phyloP scores from a whole-genome alignment of 2,113 vertebrate genomes.

The Ophiodon elongatus region DNA sequence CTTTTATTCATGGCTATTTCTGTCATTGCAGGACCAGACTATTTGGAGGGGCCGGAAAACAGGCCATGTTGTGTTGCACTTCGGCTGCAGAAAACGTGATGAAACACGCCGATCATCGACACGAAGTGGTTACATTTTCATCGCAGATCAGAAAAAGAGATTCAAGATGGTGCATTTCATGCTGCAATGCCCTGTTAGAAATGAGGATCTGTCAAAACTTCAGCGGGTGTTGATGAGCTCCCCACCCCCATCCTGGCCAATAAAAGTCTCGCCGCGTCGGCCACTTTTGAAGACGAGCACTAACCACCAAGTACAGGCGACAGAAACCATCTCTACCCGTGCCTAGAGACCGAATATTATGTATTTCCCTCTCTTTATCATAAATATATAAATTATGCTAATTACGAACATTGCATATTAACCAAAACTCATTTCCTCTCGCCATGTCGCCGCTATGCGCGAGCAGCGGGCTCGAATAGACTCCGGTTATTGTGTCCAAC shows the following conservation, averaged over 20 bases:
- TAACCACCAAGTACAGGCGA: conserved; percentile 44
- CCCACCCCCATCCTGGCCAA: conserved; percentile 78
- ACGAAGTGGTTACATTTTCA: conserved; percentile 24
- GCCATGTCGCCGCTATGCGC: conserved; percentile 78
- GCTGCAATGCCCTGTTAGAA: conserved; percentile 64
- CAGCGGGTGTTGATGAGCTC: conserved; percentile 74
- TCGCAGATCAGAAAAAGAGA: conserved; percentile 5
- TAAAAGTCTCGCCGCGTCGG: conserved; percentile 76
- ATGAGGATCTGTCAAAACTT: conserved; percentile 83
- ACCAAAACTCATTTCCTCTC: conserved; percentile 88
- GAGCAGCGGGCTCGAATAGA: conserved; percentile 36
- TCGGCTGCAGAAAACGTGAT: conserved; percentile 33
- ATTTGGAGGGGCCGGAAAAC: conserved; percentile 66
- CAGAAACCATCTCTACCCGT: conserved; percentile 62
- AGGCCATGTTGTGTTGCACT: conserved; percentile 61
- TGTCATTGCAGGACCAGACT: conserved; percentile 65
- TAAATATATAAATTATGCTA: conserved; percentile 99
- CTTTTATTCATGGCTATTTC: conserved; percentile 55
- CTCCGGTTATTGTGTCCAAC: conserved; percentile 71
- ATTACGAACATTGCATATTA: conserved; percentile 98
- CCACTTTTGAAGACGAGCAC: conserved; percentile 71
- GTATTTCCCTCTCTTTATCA: conserved; percentile 91
- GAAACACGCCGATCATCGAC: conserved; percentile 9
- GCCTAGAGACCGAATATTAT: conserved; percentile 77
- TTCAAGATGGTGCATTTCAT: conserved; percentile 30